Percentiles rank a stretch among this genome's conserved stretches.
Evolutionary conservation across 1,140 invertebrate genomes (phyloP).

Genomic region (Brevipalpus yothersi): DNA sequence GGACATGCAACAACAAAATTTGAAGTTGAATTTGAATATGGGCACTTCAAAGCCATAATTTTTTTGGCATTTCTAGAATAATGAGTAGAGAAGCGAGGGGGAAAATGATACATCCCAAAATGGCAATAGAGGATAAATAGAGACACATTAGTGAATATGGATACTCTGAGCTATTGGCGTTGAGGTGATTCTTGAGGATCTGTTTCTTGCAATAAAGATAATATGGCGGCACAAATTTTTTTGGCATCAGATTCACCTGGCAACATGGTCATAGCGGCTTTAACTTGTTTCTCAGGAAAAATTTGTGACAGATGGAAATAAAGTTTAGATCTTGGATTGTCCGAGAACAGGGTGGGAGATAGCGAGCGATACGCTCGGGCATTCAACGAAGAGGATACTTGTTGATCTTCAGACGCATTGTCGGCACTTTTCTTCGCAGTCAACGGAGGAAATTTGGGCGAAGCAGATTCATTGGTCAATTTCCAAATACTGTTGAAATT

Average conservation of each 20-base stretch:
- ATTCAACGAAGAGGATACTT: neutral
- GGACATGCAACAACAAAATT: no score
- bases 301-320: conserved; percentile 62
- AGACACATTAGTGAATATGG: no score
- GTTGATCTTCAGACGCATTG: conserved; percentile 17
- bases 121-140: no score
- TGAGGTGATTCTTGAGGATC: no score
- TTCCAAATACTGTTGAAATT: no score
- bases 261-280: conserved; percentile 50
- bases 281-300: conserved; percentile 66
- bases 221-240: conserved; percentile 60
- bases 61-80: no score
- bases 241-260: conserved; percentile 66
- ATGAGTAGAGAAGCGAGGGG: no score
- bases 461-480: neutral
- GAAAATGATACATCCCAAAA: no score
- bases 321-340: conserved; percentile 10
- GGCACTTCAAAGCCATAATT: no score
- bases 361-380: conserved; percentile 11
- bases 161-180: no score
- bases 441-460: neutral
- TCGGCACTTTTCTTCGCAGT: neutral
- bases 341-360: conserved; percentile 12
- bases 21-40: no score
- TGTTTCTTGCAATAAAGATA: conserved; percentile 16